A percentile compares a stretch with the other conserved stretches of the same genome.
Conservation (phyloP, 2,113 vertebrate species). For the Boleophthalmus pectinirostris region DNA sequence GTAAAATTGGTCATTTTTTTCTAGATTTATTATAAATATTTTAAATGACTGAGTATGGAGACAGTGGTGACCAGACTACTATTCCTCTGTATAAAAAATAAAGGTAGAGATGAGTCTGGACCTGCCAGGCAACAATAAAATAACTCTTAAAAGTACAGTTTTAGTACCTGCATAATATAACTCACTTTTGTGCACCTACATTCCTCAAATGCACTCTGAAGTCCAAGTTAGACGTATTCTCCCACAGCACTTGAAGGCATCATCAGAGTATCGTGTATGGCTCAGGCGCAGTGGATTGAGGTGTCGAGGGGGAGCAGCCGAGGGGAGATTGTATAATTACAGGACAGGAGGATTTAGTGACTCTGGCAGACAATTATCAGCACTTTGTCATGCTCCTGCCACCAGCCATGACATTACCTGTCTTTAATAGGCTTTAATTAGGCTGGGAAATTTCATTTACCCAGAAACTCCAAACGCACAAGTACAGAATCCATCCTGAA, state of each 20-base stretch:
- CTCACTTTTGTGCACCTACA: neutral
- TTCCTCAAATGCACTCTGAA: conserved; percentile 45
- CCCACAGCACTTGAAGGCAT: conserved; percentile 58
- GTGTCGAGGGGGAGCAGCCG: conserved; percentile 20
- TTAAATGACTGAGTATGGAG: neutral
- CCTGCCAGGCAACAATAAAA: no score
- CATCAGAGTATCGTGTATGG: conserved; percentile 42
- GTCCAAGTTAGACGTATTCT: conserved; percentile 54
- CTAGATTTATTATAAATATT: neutral
- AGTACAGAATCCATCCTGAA: conserved; percentile 48
- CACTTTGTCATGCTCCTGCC: conserved; percentile 80
- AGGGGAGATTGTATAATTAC: conserved; percentile 65
- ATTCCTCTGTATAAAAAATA: neutral
- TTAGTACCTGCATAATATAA: neutral
- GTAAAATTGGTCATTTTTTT: neutral
- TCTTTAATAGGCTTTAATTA: conserved; percentile 82
- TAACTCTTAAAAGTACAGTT: no score
- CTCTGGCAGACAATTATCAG: conserved; percentile 82
- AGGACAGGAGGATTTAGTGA: conserved; percentile 80
- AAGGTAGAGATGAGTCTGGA: neutral
- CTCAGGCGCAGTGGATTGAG: conserved; percentile 44
- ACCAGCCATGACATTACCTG: conserved; percentile 77
- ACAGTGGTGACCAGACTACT: no score
- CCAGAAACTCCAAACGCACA: conserved; percentile 48
- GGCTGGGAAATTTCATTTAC: conserved; percentile 76